A percentile compares a stretch with the other conserved stretches of the same genome.
Evolutionary conservation across 2,797 vertebrate genomes (phyloP).

Genomic region (Microctenopoma lineatum): DNA sequence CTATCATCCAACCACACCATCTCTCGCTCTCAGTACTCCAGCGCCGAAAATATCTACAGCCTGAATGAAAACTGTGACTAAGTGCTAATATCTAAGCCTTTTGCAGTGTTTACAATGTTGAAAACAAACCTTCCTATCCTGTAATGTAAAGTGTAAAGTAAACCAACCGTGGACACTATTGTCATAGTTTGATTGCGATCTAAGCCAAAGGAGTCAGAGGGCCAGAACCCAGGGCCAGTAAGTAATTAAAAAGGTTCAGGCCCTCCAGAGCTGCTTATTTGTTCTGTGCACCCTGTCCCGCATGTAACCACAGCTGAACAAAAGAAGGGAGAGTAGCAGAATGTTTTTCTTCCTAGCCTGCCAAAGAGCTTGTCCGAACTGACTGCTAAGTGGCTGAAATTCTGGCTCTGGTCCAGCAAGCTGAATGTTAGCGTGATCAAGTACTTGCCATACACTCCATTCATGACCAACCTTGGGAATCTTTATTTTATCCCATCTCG

Average conservation of each 20-base stretch:
- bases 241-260: slow-evolving; percentile 53
- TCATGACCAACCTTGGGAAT: slow-evolving; percentile 40
- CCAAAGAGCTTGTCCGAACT: slow-evolving; percentile 23
- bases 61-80: slow-evolving; percentile 30
- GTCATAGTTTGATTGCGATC: slow-evolving; percentile 29
- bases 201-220: slow-evolving; percentile 20
- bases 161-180: slow-evolving; percentile 12
- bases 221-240: slow-evolving; percentile 18
- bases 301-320: slow-evolving; percentile 38
- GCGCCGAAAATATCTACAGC: slow-evolving; percentile 23
- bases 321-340: slow-evolving; percentile 24
- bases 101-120: slow-evolving; percentile 15
- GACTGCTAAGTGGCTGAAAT: slow-evolving; percentile 36
- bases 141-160: slow-evolving; percentile 10
- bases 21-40: not conserved
- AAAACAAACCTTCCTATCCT: slow-evolving; percentile 6
- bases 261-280: slow-evolving; percentile 19
- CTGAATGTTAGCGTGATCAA: slow-evolving; percentile 19
- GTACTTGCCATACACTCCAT: slow-evolving; percentile 2
- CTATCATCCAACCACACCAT: not conserved
- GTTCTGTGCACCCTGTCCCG: slow-evolving; percentile 20
- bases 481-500: slow-evolving; percentile 23
- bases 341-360: slow-evolving; percentile 36
- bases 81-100: not conserved
- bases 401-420: slow-evolving; percentile 34